phyloP scores from a whole-genome alignment of 2,888 invertebrate species.

The Hydriomena furcata region DNA sequence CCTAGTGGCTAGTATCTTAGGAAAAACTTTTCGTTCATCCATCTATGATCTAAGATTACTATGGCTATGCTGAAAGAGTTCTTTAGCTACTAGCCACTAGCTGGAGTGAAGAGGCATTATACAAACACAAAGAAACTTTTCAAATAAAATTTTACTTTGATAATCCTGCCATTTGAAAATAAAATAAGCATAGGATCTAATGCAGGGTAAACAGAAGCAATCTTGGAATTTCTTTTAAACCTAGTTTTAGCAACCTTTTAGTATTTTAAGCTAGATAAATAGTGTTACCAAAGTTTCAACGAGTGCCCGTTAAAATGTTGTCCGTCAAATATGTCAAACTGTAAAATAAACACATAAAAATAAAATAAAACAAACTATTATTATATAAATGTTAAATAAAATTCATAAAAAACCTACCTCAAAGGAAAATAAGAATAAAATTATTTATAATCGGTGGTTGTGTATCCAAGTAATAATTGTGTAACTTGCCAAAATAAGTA shows the following conservation, averaged over 20 bases:
- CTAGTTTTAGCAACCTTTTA: constrained; percentile 19
- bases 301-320: not conserved
- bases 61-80: too few relatives aligned
- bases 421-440: constrained; percentile 33
- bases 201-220: constrained; percentile 36
- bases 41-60: too few relatives aligned
- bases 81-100: too few relatives aligned
- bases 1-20: too few relatives aligned
- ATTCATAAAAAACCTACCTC: constrained; percentile 39
- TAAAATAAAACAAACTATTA: too few relatives aligned
- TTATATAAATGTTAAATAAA: not conserved
- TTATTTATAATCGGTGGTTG: constrained; percentile 43
- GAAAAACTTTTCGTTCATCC: too few relatives aligned
- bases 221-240: constrained; percentile 29
- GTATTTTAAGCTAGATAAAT: constrained; percentile 5
- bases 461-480: constrained; percentile 44
- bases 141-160: not conserved
- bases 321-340: not conserved
- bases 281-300: constrained; percentile 24
- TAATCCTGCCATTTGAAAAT: not conserved
- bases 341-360: constrained; percentile 1
- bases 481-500: constrained; percentile 68
- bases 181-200: constrained; percentile 31
- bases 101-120: too few relatives aligned
- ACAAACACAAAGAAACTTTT: too few relatives aligned